Evolutionary conservation across 1,140 invertebrate species (phyloP).

Genomic region (Aporrectodea caliginosa): DNA sequence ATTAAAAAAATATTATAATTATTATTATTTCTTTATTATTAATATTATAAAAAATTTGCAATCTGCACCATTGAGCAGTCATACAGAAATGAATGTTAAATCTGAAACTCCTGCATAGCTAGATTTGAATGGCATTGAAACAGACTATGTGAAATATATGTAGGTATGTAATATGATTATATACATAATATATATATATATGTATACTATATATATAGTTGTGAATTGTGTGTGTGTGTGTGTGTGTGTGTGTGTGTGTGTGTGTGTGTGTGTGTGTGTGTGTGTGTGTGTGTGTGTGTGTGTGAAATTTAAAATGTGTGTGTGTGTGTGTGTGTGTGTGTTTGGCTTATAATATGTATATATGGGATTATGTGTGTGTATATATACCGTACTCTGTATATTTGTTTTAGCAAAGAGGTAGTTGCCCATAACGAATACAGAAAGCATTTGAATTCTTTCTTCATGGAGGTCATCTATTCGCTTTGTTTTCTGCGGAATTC

Average conservation of each 20-base stretch:
- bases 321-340: background rate
- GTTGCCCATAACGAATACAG: slow-evolving; percentile 32
- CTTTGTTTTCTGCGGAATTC: slow-evolving; percentile 41
- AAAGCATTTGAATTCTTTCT: slow-evolving; percentile 42
- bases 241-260: background rate
- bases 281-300: background rate
- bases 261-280: background rate
- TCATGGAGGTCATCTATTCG: slow-evolving; percentile 45
- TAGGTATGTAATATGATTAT: too few species aligned
- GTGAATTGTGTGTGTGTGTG: too few species aligned
- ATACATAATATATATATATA: too few species aligned
- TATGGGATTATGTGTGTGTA: background rate
- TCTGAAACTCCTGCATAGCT: too few species aligned
- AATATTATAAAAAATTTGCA: too few species aligned
- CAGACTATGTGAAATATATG: too few species aligned
- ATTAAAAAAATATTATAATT: too few species aligned
- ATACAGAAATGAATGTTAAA: too few species aligned
- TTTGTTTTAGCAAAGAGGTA: slow-evolving; percentile 16
- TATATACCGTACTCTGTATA: slow-evolving; percentile 9
- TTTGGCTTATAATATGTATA: background rate
- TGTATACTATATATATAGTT: too few species aligned
- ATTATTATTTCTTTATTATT: too few species aligned
- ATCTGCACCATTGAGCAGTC: too few species aligned
- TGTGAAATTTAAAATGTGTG: background rate
- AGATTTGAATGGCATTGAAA: too few species aligned